phyloP scores from a whole-genome alignment of 2,797 vertebrate genomes.

The Ciconia nigra region DNA sequence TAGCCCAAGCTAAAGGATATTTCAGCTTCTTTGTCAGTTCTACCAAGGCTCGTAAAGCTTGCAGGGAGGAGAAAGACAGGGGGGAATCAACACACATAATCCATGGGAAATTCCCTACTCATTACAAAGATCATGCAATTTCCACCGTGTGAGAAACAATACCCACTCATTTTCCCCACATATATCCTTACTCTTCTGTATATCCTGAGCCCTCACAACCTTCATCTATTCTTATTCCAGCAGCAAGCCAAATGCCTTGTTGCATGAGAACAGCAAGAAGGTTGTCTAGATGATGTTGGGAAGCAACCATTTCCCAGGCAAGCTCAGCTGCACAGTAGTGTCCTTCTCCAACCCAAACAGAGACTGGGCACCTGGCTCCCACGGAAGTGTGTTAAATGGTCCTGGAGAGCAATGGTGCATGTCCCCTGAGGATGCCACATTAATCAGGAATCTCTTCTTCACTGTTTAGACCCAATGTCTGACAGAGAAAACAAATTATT shows the following conservation, averaged over 20 bases:
- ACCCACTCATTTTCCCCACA: neutral
- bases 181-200: neutral
- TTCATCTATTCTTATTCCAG: neutral
- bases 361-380: neutral
- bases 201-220: neutral
- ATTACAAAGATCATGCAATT: neutral
- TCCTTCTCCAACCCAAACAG: neutral
- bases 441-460: neutral
- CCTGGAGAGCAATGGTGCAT: accelerated
- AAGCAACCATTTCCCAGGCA: neutral
- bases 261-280: neutral
- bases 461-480: neutral
- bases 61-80: neutral
- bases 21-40: neutral
- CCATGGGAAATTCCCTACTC: neutral
- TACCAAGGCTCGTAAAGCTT: neutral
- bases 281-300: neutral
- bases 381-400: neutral
- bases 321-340: neutral
- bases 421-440: neutral
- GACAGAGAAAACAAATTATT: neutral
- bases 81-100: neutral
- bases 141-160: neutral
- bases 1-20: neutral
- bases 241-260: neutral